Base-by-base conservation (phyloP, 53 echinoderm and acorn worm species). In the Pentamera pediparva region DNA sequence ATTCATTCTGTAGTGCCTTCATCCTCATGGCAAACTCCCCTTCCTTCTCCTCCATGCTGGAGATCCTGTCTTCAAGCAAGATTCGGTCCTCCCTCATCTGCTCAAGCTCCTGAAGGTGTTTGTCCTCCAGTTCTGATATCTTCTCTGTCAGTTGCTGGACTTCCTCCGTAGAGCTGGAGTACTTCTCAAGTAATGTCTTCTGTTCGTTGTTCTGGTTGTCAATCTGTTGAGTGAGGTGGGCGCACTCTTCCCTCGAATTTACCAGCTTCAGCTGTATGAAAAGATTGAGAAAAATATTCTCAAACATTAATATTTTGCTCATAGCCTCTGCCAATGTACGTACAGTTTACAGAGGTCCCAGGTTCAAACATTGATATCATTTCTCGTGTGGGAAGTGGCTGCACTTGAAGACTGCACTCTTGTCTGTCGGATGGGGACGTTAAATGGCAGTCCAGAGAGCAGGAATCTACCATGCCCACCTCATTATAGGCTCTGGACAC, bases 171-270 rank as follows among this genome's bases (percentile, higher is more conserved):
- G 79, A 82, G 33, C 91, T 78, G 32, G 85, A 73, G 52, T 92
- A 84, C 74, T 92, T 88, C 75, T 88, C 82, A 28, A 88, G 74
- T 38, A 98, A 73, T 17, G 77, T 65, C 4, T 85, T 61, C 35
- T 92, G 89, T 62, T 98, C 98, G 26, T 83, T 69, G 31, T 82
- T 77, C 65, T 88, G 75, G 36, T 89, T 83, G 9, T 91, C 91
- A 2, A 88, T 78, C 75, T 91, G 81, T 36, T 98, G 86, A 34
- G 81, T 82, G 1, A 81, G 64, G 47, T 98, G 91, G 15, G 86
- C 38, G 35, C 86, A 86, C 80, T 98, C 98, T 39, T 98, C 98
- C 70, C 91, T 91, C 0, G 98, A 87, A 74, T 91, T 98, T 45
- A 82, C 88, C 54, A 98, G 56, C 81, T 79, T 88, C 27, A 83